These are phyloP conservation scores for Carduelis carduelis DNA, from an alignment of 2,797 vertebrate genomes.

Conservation along the genomic window DNA sequence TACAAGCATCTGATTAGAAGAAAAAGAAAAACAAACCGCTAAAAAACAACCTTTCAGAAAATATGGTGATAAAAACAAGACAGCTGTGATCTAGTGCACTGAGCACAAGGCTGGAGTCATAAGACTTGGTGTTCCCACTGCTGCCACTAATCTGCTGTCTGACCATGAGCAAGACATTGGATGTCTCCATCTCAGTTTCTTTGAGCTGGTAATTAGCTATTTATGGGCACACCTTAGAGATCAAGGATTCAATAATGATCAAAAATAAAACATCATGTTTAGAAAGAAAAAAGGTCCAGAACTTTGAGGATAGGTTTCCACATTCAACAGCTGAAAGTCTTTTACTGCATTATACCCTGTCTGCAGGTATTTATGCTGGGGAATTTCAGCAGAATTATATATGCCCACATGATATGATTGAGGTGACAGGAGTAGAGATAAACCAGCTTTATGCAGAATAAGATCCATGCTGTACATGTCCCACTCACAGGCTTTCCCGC, in stretches of 20 bases:
- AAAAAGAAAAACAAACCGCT: neutral
- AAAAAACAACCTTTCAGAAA: neutral
- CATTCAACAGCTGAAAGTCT: neutral
- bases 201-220: neutral
- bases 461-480: neutral
- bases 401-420: neutral
- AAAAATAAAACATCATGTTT: neutral
- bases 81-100: neutral
- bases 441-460: neutral
- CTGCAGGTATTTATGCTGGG: neutral
- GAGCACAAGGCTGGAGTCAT: neutral
- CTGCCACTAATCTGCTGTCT: neutral
- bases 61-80: neutral
- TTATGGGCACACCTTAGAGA: neutral
- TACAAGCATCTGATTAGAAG: conserved; percentile 13
- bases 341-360: neutral
- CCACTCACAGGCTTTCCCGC: neutral
- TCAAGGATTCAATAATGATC: neutral
- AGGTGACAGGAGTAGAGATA: neutral
- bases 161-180: neutral
- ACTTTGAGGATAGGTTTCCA: neutral
- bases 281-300: neutral
- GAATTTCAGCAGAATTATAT: neutral
- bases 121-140: neutral
- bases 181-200: neutral